phyloP scores from a whole-genome alignment of 2,888 invertebrate species.

The Drosophila kambysellisi region DNA sequence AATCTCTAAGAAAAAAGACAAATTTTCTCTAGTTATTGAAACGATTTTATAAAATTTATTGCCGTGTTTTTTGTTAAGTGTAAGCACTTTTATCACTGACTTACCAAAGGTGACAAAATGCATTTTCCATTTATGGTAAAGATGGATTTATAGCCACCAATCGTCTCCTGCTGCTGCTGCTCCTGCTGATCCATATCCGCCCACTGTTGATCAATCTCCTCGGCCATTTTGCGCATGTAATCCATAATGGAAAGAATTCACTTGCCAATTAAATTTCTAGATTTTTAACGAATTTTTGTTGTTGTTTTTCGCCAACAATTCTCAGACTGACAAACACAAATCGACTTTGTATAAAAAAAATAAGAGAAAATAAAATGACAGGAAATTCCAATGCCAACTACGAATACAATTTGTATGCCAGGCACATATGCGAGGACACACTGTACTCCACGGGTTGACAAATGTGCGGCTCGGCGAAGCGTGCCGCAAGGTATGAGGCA shows the following conservation, averaged over 20 bases:
- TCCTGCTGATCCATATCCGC: background rate
- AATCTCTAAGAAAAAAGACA: too few species aligned
- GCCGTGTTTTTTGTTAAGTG: too few species aligned
- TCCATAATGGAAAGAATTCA: slow-evolving; percentile 44
- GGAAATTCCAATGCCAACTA: slow-evolving; percentile 7
- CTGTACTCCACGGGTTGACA: slow-evolving; percentile 49
- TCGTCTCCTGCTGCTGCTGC: background rate
- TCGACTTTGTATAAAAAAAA: slow-evolving; percentile 11
- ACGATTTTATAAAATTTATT: too few species aligned
- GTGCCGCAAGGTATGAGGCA: slow-evolving; percentile 55
- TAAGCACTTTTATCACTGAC: background rate
- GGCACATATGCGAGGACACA: slow-evolving; percentile 32
- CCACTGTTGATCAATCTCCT: slow-evolving; percentile 17
- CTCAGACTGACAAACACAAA: slow-evolving; percentile 15
- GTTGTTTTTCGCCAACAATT: background rate
- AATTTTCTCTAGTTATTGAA: too few species aligned
- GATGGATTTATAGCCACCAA: slow-evolving; percentile 29
- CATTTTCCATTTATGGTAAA: slow-evolving; percentile 43
- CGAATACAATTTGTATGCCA: slow-evolving; percentile 36
- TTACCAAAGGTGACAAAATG: slow-evolving; percentile 62
- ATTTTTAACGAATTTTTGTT: slow-evolving; percentile 3
- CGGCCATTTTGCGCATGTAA: slow-evolving; percentile 34
- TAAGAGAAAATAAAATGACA: slow-evolving; percentile 2
- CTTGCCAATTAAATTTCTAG: slow-evolving; percentile 14
- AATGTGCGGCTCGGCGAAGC: slow-evolving; percentile 57